Base-by-base conservation (phyloP, 2,888 invertebrate genomes). In the Phortica okadai region DNA sequence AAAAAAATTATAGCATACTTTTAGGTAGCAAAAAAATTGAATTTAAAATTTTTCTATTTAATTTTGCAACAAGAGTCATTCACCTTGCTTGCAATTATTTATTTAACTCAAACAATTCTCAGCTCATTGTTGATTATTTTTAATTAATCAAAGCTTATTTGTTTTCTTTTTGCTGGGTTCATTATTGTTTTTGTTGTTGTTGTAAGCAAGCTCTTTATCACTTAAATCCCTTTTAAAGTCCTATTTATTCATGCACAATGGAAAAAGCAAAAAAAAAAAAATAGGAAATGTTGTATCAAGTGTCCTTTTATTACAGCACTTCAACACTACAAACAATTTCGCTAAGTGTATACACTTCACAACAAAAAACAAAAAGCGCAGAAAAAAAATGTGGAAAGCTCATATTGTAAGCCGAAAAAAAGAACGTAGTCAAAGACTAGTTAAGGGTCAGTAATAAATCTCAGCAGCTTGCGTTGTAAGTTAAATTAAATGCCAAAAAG, bases 401-500 rank as follows among this genome's bases (percentile, higher is more conserved):
- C 45, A 21, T 45, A 69, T 50, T 69, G 25, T 50, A 66, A 45
- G 66, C 76, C 74, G 50, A 73, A 78, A 72, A 66, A 62, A 25
- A 62, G 56, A 41, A 42, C 42, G 10, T 16, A 59, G n/a, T 21
- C 59, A 67, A 44, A 80, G 73, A 73, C 83, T 85, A 83, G 86
- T 84, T 87, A 86, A 86, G 85, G 84, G 84, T 84, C 83, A 78
- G 85, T 81, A 84, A 88, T 88, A 88, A 88, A 88, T 88, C 89
- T 89, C 83, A 69, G 79, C 81, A 83, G 86, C 84, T 82, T 83
- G 82, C 76, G 81, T 82, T 85, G 82, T 83, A 87, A 84, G 82
- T 88, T 89, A 88, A 88, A 88, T 89, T 86, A 89, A 89, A 89
- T 84, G 89, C 85, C 82, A 84, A 82, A 86, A 84, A 87, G 83